These are phyloP conservation scores for zebrafish (Danio rerio) DNA, from an alignment of 2,113 vertebrate species.

Conservation along the genomic window GRCz12tu NC_133186.1:14824501-14825000, in stretches of 20 bases:
- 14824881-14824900: constrained; percentile 36
- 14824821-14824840: constrained; percentile 16
- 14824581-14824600: background rate
- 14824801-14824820: background rate
- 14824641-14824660: too few relatives aligned
- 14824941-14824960: constrained; percentile 42
- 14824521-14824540: background rate
- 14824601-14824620: background rate
- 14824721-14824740: background rate
- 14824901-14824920: constrained; percentile 26
- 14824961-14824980: background rate
- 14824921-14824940: constrained; percentile 1
- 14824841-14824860: constrained; percentile 38
- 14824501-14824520: background rate
- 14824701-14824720: background rate
- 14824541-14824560: background rate
- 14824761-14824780: constrained; percentile 54
- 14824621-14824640: background rate
- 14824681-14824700: background rate
- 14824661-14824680: background rate
- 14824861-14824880: constrained; percentile 2
- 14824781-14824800: constrained; percentile 17
- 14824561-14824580: background rate
- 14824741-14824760: constrained; percentile 54
- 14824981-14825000: background rate